Evolutionary conservation across 2,888 invertebrate genomes (phyloP).

Genomic region (Hypsopygia costalis): DNA sequence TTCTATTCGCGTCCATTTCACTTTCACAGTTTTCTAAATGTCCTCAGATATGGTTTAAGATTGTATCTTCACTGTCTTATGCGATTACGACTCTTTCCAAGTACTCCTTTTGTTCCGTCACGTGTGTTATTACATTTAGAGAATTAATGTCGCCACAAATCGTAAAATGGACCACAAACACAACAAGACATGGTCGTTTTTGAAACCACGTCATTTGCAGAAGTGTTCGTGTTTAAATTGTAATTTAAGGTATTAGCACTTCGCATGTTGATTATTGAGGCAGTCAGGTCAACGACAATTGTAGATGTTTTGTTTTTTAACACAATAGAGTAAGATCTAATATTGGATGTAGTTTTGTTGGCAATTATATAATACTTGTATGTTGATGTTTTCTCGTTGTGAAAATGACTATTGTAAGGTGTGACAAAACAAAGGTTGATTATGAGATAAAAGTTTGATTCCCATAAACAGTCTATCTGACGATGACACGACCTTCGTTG

Average conservation of each 20-base stretch:
- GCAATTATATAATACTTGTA: too few species aligned
- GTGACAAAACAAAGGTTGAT: too few species aligned
- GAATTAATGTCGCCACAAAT: not conserved
- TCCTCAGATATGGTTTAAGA: not conserved
- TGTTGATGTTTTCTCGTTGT: too few species aligned
- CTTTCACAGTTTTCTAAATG: not conserved
- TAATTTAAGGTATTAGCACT: not conserved
- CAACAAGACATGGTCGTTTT: not conserved
- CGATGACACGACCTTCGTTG: too few species aligned
- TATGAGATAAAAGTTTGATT: too few species aligned
- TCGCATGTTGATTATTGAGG: not conserved
- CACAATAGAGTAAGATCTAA: too few species aligned
- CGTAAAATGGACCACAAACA: not conserved
- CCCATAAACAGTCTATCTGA: too few species aligned
- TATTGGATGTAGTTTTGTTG: too few species aligned
- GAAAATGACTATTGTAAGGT: too few species aligned
- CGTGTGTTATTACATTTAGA: not conserved
- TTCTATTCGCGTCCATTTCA: constrained; percentile 4
- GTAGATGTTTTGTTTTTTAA: too few species aligned
- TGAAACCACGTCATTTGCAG: not conserved
- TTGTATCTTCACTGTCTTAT: not conserved
- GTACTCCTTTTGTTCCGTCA: too few species aligned
- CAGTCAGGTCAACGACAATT: too few species aligned
- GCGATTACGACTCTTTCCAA: not conserved
- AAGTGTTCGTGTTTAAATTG: not conserved